phyloP scores from a whole-genome alignment of 2,113 vertebrate species.

The Oxyura jamaicensis region DNA sequence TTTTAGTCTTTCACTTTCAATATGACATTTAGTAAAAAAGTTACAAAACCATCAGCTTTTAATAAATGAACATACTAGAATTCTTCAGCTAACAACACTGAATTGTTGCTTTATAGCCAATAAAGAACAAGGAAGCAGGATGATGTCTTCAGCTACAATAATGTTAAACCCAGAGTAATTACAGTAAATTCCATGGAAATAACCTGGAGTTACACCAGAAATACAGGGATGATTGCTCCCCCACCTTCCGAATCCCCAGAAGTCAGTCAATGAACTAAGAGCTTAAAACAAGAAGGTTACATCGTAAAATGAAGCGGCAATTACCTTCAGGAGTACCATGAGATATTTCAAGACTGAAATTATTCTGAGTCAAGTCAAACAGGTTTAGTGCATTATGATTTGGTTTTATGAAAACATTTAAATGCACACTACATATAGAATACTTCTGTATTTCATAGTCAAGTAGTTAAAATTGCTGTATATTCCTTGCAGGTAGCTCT shows the following conservation, averaged over 20 bases:
- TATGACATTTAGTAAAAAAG: constrained; percentile 4
- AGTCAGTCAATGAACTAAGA: not conserved
- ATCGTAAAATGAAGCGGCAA: constrained; percentile 31
- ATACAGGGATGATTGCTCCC: not conserved
- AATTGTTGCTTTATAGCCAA: not conserved
- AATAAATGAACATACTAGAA: not conserved
- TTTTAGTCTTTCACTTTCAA: not conserved
- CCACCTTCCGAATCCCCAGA: not conserved
- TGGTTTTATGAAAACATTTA: constrained; percentile 32
- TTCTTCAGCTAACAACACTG: not conserved
- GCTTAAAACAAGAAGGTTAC: not conserved
- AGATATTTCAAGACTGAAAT: not conserved
- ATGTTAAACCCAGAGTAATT: not conserved
- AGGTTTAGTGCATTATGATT: constrained; percentile 26
- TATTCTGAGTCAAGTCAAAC: not conserved
- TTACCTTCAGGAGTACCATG: not conserved
- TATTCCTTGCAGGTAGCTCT: not conserved
- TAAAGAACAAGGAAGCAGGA: not conserved
- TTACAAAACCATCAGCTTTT: constrained; percentile 30
- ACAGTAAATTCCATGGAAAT: not conserved
- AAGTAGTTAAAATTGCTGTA: not conserved
- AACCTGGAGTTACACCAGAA: not conserved
- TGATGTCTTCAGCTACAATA: not conserved
- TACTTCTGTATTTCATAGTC: not conserved
- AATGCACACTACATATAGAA: not conserved